Base-by-base conservation (phyloP, 2,888 invertebrate genomes). In the Gandaritis pyraliata region DNA sequence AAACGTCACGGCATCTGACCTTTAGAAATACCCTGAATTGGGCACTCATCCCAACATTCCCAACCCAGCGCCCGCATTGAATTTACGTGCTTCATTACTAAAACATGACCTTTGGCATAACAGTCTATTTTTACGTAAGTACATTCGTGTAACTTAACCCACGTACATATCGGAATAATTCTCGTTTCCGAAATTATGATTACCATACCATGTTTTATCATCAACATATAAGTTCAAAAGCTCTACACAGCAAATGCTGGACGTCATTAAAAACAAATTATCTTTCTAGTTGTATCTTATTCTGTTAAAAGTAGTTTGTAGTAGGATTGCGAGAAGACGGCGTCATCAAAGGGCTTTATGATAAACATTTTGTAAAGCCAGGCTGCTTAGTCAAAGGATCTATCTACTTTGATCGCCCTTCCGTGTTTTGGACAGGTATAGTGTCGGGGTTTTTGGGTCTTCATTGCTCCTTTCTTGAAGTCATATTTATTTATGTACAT, bases 281-380 rank as follows among this genome's bases (percentile, higher is more conserved):
- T 54, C 50, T 16, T 43, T 11, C 43, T 43, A 43, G 57, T 62
- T 53, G 50, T 52, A 36, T 50, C 43, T 56, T 63, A 56, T 57
- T 57, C 49, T 30, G 49, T 56, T 57, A 54, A 64, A 60, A 53
- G 71, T 38, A 47, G 51, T 18, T 47, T 45, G n/a, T 11, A 15
- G 30, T 5, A 71, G 64, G 66, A 68, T 73, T 70, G 54, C 23
- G 33, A 39, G 30, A n/a, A 48, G 36, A 72, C 75, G 77, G 81
- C 64, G 54, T 55, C 69, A 57, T 69, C 75, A 76, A 78, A 79
- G 73, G 72, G 69, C 71, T 77, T 74, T 73, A 72, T 73, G 71
- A 45, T 53, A 58, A 64, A 64, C 70, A 53, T 72, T 41, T 69
- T 69, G 63, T 71, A 72, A 68, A 68, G 60, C 65, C 67, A 69